Conservation (phyloP, 2,113 vertebrate genomes). For the Circaetus cinerascens region DNA sequence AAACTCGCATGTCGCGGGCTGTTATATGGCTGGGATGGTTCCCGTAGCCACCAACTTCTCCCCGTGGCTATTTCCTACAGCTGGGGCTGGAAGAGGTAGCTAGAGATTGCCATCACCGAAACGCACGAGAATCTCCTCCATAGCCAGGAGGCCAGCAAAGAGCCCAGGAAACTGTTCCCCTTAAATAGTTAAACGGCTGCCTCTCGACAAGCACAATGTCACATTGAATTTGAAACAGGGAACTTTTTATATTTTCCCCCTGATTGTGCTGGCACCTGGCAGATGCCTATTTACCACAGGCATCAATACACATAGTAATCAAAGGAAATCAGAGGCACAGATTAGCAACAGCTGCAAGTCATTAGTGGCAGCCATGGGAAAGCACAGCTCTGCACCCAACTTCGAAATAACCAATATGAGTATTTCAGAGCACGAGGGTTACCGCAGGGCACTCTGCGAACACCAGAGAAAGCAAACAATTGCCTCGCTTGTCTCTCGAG, state of each 20-base stretch:
- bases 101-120: neutral
- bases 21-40: neutral
- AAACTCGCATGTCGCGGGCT: neutral
- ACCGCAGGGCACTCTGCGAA: constrained; percentile 71
- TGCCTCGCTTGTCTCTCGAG: constrained; percentile 72
- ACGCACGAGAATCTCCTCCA: constrained; percentile 56
- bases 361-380: constrained; percentile 86
- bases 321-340: constrained; percentile 85
- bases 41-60: neutral
- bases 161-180: constrained; percentile 73
- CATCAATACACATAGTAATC: constrained; percentile 87
- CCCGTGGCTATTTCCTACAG: neutral
- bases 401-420: constrained; percentile 79
- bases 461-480: constrained; percentile 76
- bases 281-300: constrained; percentile 86
- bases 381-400: constrained; percentile 81
- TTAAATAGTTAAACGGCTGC: constrained; percentile 81
- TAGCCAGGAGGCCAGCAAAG: constrained; percentile 70
- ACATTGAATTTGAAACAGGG: constrained; percentile 86
- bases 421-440: constrained; percentile 75
- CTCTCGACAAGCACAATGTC: constrained; percentile 81
- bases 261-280: constrained; percentile 86
- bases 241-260: constrained; percentile 83
- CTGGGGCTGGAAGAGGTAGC: neutral
- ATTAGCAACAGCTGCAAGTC: constrained; percentile 87